Evolutionary conservation across 2,113 vertebrate genomes (phyloP), one percentile per base, ranked within the genome.

Genomic region (Phylloscopus trochiloides): DNA sequence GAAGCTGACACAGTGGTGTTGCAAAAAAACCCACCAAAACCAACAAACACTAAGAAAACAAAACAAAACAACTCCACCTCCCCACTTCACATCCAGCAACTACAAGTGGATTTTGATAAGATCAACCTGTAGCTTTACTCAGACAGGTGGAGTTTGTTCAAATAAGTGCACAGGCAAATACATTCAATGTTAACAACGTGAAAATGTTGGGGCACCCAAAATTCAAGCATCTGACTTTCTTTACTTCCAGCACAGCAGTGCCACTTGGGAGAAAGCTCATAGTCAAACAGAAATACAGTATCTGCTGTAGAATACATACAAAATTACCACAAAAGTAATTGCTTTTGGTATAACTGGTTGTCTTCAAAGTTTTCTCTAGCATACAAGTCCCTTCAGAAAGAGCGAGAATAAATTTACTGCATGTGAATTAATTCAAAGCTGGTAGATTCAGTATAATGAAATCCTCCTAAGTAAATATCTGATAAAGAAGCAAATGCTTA

Each of bases 271-370:
- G 36, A 94, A 96, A 97, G 97, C 97, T 97, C 87, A 58, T 14
- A 82, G 89, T 97, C 96, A 95, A 96, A 97, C 13, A 98, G 94
- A 98, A 97, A 97, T 93, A 92, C 78, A 85, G 87, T 92, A 93
- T 93, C 96, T 97, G 90, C 89, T 95, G 92, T 94, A 97, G 93
- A 97, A 98, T 96, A 97, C 96, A 97, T 97, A 97, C 91, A 96
- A 97, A 98, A 98, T 97, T 97, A 97, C 97, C 40, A 21, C 92
- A 93, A 97, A 77, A 92, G 97, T 98, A 98, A 98, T 98, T 98
- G 97, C 97, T 97, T 98, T 98, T 97, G 94, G 94, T 97, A 97
- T 96, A 98, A 98, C 97, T 90, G 96, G 94, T 92, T 80, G 14
- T 96, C 97, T 96, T 98, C 89, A 94, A 97, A 97, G 94, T 98